A percentile compares a stretch with the other conserved stretches of the same genome.
phyloP scores from a whole-genome alignment of 2,797 vertebrate species.

The Psittacula echo region DNA sequence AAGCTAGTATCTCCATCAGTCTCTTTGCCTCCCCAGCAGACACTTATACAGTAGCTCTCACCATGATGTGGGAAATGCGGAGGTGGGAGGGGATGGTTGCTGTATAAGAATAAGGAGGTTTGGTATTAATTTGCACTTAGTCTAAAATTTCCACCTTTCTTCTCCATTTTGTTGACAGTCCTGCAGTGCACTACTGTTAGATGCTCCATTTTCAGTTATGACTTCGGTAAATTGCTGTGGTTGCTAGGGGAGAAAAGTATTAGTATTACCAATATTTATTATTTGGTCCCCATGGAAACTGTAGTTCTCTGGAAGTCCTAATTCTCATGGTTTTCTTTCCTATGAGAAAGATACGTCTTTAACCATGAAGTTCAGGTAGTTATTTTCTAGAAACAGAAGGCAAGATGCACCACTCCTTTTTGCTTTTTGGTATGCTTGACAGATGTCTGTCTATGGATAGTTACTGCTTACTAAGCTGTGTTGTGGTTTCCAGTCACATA shows the following conservation, averaged over 20 bases:
- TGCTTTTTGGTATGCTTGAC: neutral
- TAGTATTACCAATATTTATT: slow-evolving; percentile 31
- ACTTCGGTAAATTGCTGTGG: neutral
- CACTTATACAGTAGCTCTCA: neutral
- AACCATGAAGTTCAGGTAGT: neutral
- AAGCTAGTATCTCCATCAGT: neutral
- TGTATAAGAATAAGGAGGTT: neutral
- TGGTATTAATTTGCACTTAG: neutral
- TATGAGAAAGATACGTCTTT: neutral
- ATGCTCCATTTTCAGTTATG: neutral
- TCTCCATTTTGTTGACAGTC: neutral
- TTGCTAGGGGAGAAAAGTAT: slow-evolving; percentile 31
- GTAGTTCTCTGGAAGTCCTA: neutral
- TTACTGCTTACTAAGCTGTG: neutral
- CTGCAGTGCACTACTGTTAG: neutral
- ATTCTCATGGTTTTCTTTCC: neutral
- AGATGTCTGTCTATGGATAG: neutral
- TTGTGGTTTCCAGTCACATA: neutral
- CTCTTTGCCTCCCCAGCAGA: neutral
- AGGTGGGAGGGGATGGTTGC: neutral
- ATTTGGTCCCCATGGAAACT: slow-evolving; percentile 50
- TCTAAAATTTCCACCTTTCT: neutral
- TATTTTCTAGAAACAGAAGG: neutral
- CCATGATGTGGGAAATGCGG: neutral
- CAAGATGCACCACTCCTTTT: neutral